Evolutionary conservation across 2,113 vertebrate genomes (phyloP).

Genomic region (Odocoileus hemionus): DNA sequence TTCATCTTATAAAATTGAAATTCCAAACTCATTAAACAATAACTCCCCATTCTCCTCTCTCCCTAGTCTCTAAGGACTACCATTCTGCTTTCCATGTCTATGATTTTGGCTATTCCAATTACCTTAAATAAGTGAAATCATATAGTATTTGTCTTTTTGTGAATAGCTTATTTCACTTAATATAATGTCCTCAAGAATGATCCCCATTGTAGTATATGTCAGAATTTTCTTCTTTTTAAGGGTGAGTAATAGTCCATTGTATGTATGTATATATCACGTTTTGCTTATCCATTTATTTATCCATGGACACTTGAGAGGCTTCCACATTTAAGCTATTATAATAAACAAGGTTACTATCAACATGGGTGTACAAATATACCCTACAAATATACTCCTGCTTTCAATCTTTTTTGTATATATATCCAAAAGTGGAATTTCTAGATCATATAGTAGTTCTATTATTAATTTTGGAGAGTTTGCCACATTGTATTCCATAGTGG

Average conservation of each 20-base stretch:
- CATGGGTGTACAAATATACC: background rate
- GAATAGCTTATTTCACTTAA: background rate
- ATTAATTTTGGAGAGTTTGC: background rate
- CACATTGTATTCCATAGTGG: background rate
- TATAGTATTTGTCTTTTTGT: background rate
- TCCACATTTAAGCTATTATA: background rate
- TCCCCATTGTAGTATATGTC: background rate
- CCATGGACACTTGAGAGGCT: background rate
- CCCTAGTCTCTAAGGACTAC: background rate
- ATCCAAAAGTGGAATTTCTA: background rate
- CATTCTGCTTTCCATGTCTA: background rate
- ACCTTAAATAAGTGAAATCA: background rate
- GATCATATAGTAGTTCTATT: background rate
- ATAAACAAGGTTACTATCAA: background rate
- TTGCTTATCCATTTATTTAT: background rate
- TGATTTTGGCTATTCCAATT: background rate
- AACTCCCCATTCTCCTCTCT: background rate
- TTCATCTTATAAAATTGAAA: background rate
- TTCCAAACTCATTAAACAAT: background rate
- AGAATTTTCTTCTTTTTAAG: background rate
- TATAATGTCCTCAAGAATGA: background rate
- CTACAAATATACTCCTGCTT: background rate
- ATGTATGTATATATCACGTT: background rate
- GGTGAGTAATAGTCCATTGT: background rate
- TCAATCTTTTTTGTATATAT: background rate